A percentile compares a stretch with the other conserved stretches of the same genome.
These are phyloP conservation scores for Pseudochromis fuscus DNA, from an alignment of 2,797 vertebrate genomes.

Conservation along the genomic window DNA sequence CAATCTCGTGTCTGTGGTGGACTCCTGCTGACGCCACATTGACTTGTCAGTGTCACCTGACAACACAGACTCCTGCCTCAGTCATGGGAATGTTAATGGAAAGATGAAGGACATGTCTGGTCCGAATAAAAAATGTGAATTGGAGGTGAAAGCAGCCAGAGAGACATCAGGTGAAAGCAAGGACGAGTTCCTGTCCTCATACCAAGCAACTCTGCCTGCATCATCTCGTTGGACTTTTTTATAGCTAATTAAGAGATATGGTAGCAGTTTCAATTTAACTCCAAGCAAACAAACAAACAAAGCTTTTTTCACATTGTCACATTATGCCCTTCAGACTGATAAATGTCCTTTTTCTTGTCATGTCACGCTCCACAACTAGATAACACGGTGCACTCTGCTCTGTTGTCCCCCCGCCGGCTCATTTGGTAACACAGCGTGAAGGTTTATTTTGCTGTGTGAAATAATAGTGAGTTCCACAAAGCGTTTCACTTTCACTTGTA, in stretches of 20 bases:
- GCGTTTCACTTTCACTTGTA: slow-evolving; percentile 27
- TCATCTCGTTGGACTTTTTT: not conserved
- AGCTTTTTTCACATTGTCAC: slow-evolving; percentile 26
- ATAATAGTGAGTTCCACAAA: slow-evolving; percentile 18
- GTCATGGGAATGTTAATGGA: slow-evolving; percentile 56
- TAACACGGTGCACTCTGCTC: not conserved
- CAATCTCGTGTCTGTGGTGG: slow-evolving; percentile 3
- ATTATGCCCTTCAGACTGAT: slow-evolving; percentile 25
- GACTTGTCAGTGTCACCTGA: slow-evolving; percentile 51
- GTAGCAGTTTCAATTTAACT: not conserved
- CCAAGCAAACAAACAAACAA: not conserved
- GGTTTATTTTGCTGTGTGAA: slow-evolving; percentile 54
- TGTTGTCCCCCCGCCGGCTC: slow-evolving; percentile 33
- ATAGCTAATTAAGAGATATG: not conserved
- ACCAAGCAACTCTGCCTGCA: slow-evolving; percentile 32
- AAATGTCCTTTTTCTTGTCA: slow-evolving; percentile 29
- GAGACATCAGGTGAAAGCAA: slow-evolving; percentile 48
- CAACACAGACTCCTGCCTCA: slow-evolving; percentile 17
- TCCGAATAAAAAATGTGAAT: slow-evolving; percentile 53
- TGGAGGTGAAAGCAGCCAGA: slow-evolving; percentile 41
- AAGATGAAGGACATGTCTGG: slow-evolving; percentile 33
- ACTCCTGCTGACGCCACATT: slow-evolving; percentile 30
- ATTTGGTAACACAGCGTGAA: slow-evolving; percentile 45
- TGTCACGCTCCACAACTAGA: slow-evolving; percentile 20
- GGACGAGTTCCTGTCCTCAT: slow-evolving; percentile 45